A percentile compares a stretch with the other conserved stretches of the same genome.
These are phyloP conservation scores for Brachynemurus nebulosus DNA, from an alignment of 2,888 invertebrate genomes.

Conservation along the genomic window DNA sequence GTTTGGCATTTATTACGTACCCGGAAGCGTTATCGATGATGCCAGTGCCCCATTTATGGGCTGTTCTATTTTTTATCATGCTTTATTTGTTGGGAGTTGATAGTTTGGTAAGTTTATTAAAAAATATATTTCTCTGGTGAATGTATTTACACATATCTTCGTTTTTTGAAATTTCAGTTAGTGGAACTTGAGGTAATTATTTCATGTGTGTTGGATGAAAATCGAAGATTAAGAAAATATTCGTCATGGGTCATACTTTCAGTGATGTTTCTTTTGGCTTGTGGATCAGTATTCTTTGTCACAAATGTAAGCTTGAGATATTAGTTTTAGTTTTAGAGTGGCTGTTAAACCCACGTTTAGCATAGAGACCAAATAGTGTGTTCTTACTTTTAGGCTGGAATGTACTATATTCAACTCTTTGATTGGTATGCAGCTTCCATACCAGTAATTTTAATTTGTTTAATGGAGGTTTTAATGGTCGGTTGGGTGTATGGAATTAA, in stretches of 20 bases:
- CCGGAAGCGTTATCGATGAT: conserved; percentile 63
- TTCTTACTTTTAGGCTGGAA: no score
- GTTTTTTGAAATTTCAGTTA: no score
- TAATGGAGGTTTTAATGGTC: conserved; percentile 65
- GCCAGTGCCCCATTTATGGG: conserved; percentile 64
- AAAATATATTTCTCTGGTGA: not conserved
- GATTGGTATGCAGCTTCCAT: conserved; percentile 81
- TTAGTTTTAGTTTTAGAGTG: no score
- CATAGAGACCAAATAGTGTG: no score
- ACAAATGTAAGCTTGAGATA: no score
- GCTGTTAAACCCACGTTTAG: no score
- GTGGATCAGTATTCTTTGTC: no score
- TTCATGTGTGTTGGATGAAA: conserved; percentile 60
- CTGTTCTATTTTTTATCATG: conserved; percentile 65
- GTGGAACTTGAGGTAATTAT: conserved; percentile 70
- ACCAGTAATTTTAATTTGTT: conserved; percentile 60
- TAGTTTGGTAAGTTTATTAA: conserved; percentile 44
- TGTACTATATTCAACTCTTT: conserved; percentile 69
- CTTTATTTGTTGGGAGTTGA: conserved; percentile 69
- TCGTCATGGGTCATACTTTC: no score
- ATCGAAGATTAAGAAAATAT: no score
- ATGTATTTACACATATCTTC: not conserved
- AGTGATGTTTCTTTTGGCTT: no score
- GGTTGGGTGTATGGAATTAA: conserved; percentile 67
- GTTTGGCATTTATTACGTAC: conserved; percentile 65